These are phyloP conservation scores for Sardinella longiceps DNA, from an alignment of 2,797 vertebrate species.

Conservation along the genomic window DNA sequence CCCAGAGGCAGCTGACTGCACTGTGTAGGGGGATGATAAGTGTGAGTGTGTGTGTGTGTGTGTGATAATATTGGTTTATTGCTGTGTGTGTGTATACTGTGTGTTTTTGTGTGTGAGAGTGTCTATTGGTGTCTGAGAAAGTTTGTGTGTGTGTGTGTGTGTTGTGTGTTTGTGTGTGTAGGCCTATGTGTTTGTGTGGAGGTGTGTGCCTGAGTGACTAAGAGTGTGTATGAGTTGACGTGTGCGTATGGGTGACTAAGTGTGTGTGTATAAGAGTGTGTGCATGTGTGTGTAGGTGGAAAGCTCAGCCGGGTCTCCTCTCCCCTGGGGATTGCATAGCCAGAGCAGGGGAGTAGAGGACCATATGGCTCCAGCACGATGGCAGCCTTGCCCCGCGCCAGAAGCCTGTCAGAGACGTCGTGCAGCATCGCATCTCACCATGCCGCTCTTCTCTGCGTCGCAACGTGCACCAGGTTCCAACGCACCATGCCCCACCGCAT, in stretches of 20 bases:
- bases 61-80: neutral
- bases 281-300: constrained; percentile 1
- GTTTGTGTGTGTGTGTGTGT: neutral
- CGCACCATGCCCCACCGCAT: too few relatives aligned
- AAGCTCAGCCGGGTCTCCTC: neutral
- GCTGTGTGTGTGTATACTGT: neutral
- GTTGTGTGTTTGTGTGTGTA: neutral
- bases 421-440: too few relatives aligned
- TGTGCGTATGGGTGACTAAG: neutral
- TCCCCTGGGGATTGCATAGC: neutral
- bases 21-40: neutral
- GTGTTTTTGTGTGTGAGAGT: neutral
- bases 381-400: neutral
- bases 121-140: neutral
- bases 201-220: neutral
- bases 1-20: neutral
- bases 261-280: neutral
- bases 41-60: neutral
- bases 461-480: too few relatives aligned
- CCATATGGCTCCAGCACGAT: neutral
- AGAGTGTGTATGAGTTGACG: neutral
- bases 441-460: too few relatives aligned
- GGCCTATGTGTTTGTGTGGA: neutral
- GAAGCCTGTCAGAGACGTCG: neutral
- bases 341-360: neutral